Conservation (phyloP, 2,113 vertebrate genomes). For the Merops nubicus region DNA sequence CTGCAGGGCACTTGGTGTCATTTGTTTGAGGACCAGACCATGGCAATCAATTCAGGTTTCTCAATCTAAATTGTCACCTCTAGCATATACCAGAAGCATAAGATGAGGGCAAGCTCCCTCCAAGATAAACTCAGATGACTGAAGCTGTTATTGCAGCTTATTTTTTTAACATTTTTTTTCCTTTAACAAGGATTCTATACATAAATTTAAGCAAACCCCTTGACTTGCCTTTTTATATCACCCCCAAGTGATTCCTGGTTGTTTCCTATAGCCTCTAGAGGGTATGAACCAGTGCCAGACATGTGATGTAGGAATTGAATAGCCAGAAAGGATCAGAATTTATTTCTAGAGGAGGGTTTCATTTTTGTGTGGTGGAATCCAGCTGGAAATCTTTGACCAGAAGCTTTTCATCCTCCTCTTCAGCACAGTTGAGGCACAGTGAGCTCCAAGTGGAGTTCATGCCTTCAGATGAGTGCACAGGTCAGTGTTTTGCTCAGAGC, state of each 20-base stretch:
- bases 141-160: not conserved
- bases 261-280: not conserved
- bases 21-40: not conserved
- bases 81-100: not conserved
- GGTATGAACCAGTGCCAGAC: not conserved
- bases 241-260: not conserved
- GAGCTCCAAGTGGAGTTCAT: not conserved
- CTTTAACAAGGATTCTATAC: not conserved
- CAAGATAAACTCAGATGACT: not conserved
- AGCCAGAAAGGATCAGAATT: not conserved
- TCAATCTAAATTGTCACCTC: not conserved
- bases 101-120: not conserved
- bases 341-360: not conserved
- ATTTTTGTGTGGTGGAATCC: not conserved
- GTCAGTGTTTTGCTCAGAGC: not conserved
- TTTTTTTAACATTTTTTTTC: not conserved
- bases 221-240: not conserved
- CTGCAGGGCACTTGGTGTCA: not conserved
- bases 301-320: not conserved
- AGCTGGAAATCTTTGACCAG: not conserved
- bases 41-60: not conserved
- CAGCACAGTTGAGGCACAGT: not conserved
- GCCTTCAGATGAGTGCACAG: not conserved
- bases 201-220: not conserved
- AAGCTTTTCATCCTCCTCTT: not conserved